Base-by-base conservation (phyloP, 2,113 vertebrate genomes). In the Chaenogobius annularis region DNA sequence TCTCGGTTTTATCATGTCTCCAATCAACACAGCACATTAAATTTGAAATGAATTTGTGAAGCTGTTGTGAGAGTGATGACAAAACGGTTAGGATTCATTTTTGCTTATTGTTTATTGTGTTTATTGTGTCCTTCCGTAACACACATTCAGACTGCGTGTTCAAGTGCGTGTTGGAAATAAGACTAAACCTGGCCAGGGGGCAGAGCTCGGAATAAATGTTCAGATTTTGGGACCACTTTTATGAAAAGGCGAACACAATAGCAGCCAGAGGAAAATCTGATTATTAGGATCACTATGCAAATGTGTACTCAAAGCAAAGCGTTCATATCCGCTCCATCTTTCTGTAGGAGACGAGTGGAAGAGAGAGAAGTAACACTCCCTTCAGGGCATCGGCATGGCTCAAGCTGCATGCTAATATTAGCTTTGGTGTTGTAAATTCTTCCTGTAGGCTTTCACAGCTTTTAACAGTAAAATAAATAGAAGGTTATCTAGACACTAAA, bases 261-360 rank as follows among this genome's bases (percentile, higher is more conserved):
- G 80, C 71, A 74, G 86, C 90, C 83, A 82, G 82, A 84, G 85
- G 85, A 83, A 79, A 87, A 89, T 91, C 87, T 40, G 89, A 89
- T 91, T 86, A 91, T 86, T 82, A 78, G 80, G 68, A 82, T 84
- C 76, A 79, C 83, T 86, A 87, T 88, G 87, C 83, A 89, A 89
- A 91, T 88, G 73, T 83, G 58, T 70, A 72, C 54, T 84, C 54
- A 47, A 58, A 81, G 78, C 47, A 9, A 70, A 66, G 70, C 54
- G 56, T 70, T 80, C 48, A 74, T 78, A 79, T 78, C 74, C 72
- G 77, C 44, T 59, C 78, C 74, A 80, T 85, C 78, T 83, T 77
- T 84, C 68, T 78, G 74, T 83, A 22, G 48, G 78, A 65, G 43
- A 82, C 58, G 66, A 69, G 77, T 46, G 56, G 50, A 67, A 71